Evolutionary conservation across 2,113 vertebrate genomes (phyloP).

Genomic region (Gallinago undulata): DNA sequence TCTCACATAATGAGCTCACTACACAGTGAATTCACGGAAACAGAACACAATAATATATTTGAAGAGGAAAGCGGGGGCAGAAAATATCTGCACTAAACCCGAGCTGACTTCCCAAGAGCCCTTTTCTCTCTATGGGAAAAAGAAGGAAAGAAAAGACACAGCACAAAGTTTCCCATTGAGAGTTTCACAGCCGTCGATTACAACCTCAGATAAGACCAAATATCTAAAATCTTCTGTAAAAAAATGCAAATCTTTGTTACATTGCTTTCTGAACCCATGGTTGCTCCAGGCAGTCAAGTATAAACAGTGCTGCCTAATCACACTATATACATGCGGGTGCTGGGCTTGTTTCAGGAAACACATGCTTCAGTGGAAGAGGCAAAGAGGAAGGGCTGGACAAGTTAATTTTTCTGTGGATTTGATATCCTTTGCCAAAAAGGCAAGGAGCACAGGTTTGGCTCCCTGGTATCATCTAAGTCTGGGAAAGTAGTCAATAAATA

Average conservation of each 20-base stretch:
- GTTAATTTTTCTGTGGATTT: background rate
- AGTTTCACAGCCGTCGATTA: background rate
- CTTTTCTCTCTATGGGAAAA: background rate
- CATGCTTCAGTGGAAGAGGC: background rate
- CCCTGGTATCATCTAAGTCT: background rate
- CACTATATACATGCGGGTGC: background rate
- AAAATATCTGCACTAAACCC: background rate
- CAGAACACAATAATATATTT: background rate
- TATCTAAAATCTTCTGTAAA: background rate
- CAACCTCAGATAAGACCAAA: background rate
- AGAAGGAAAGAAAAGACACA: background rate
- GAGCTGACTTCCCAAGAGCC: background rate
- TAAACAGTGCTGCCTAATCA: background rate
- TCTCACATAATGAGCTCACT: background rate
- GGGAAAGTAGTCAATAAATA: background rate
- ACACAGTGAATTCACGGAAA: background rate
- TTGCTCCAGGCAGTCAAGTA: background rate
- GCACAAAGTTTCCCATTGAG: background rate
- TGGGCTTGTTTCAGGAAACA: constrained; percentile 15
- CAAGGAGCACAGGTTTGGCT: background rate
- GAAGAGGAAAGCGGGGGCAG: background rate
- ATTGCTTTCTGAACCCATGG: background rate
- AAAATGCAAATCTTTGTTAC: background rate
- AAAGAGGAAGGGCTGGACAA: constrained; percentile 49
- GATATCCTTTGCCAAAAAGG: background rate